Conservation (phyloP, 2,113 vertebrate genomes). For the Vulpes ferrilata region DNA sequence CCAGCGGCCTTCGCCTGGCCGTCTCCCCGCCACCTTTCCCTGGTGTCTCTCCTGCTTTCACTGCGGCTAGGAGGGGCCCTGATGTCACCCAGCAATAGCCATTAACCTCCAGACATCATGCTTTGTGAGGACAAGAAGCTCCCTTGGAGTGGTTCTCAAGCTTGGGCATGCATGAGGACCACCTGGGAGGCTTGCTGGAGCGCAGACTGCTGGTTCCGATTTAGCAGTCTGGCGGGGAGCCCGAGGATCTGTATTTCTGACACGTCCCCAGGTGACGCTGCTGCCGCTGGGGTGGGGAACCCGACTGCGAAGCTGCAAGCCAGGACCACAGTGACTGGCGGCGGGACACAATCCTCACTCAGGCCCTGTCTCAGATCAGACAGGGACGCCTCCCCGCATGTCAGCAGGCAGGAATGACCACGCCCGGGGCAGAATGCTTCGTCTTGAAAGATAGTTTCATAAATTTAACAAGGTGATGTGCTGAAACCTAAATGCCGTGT, state of each 20-base stretch:
- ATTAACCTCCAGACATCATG: background rate
- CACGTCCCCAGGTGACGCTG: background rate
- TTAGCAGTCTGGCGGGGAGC: background rate
- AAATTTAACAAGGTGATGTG: background rate
- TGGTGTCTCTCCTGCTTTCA: background rate
- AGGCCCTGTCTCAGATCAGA: background rate
- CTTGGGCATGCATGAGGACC: background rate
- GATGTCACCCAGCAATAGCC: background rate
- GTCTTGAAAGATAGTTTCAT: background rate
- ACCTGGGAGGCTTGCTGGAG: background rate
- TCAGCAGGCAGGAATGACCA: background rate
- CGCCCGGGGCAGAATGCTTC: background rate
- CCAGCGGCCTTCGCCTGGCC: fast-evolving
- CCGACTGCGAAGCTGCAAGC: background rate
- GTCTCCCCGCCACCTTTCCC: no score
- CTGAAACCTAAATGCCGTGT: background rate
- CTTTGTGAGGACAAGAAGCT: background rate
- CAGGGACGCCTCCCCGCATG: background rate
- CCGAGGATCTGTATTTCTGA: background rate
- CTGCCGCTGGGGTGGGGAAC: background rate
- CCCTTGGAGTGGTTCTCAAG: background rate
- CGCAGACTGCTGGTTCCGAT: background rate
- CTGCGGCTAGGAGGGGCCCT: background rate
- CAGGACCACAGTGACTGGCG: background rate
- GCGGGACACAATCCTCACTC: background rate